phyloP scores from a whole-genome alignment of 1,140 invertebrate species.

The Lerema accius region DNA sequence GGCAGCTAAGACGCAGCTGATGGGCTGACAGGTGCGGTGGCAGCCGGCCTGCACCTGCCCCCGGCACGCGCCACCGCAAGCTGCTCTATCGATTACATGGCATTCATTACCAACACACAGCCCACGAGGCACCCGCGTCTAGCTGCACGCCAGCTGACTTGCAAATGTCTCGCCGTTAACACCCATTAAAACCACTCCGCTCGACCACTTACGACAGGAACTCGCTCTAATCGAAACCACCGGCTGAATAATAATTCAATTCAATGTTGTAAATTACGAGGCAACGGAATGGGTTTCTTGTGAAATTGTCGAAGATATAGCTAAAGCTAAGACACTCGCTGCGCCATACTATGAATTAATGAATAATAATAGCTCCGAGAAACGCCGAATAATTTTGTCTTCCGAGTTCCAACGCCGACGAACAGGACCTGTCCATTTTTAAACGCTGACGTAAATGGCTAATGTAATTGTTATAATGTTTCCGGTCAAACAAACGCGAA shows the following conservation, averaged over 20 bases:
- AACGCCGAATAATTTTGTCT: slow-evolving; percentile 40
- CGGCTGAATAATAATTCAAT: slow-evolving; percentile 32
- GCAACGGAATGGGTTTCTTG: slow-evolving; percentile 18
- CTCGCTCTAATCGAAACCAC: slow-evolving; percentile 19
- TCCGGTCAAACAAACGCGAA: slow-evolving; percentile 47
- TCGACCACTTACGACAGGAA: slow-evolving; percentile 11
- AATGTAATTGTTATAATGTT: slow-evolving; percentile 37
- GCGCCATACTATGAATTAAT: slow-evolving; percentile 52
- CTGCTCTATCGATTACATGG: slow-evolving; percentile 61
- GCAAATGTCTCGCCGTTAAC: slow-evolving; percentile 31
- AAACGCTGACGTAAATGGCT: slow-evolving; percentile 25
- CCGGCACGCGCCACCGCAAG: slow-evolving; percentile 71
- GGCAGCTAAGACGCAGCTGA: slow-evolving; percentile 64
- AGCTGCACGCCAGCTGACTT: slow-evolving; percentile 36
- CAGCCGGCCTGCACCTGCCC: slow-evolving; percentile 77
- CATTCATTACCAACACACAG: slow-evolving; percentile 53
- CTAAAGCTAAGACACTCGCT: slow-evolving; percentile 33
- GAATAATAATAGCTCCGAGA: slow-evolving; percentile 46
- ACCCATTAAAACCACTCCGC: slow-evolving; percentile 16
- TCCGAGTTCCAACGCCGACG: slow-evolving; percentile 19
- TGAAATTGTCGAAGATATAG: slow-evolving; percentile 34
- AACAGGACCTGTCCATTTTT: slow-evolving; percentile 14
- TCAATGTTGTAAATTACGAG: slow-evolving; percentile 25
- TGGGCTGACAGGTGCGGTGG: slow-evolving; percentile 69
- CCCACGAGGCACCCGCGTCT: slow-evolving; percentile 40